Percentiles rank a stretch among this genome's conserved stretches.
These are phyloP conservation scores for Erebia palarica DNA, from an alignment of 2,888 invertebrate species.

Conservation along the genomic window DNA sequence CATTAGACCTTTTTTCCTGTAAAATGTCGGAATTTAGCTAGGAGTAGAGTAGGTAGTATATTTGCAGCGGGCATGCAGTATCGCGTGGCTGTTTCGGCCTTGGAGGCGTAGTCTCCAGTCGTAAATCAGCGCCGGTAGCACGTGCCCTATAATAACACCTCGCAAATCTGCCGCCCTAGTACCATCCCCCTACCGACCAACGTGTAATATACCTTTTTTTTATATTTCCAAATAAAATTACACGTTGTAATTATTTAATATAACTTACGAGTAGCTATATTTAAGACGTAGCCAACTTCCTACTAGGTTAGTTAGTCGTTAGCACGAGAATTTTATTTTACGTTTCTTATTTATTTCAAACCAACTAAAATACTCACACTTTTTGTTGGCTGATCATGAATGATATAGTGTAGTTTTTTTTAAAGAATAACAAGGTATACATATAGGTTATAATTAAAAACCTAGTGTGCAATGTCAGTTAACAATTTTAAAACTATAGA, in stretches of 20 bases:
- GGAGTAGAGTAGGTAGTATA: neutral
- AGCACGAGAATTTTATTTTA: neutral
- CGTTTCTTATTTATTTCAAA: neutral
- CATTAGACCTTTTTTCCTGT: neutral
- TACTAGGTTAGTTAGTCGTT: neutral
- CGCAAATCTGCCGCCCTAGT: conserved; percentile 26
- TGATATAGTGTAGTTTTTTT: neutral
- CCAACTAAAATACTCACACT: neutral
- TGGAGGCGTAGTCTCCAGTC: conserved; percentile 3
- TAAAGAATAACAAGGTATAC: neutral
- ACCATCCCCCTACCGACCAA: neutral
- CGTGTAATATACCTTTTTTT: neutral
- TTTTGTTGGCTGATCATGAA: neutral
- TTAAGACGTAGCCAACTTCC: neutral
- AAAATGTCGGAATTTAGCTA: neutral
- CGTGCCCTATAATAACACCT: conserved; percentile 32
- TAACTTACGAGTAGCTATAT: neutral
- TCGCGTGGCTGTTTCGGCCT: conserved; percentile 10
- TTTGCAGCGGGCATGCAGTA: conserved; percentile 1
- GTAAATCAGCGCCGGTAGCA: conserved; percentile 32
- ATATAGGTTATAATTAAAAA: neutral
- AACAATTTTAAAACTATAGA: neutral
- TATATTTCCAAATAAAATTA: neutral
- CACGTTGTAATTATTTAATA: conserved; percentile 5
- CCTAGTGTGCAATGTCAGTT: neutral